A percentile compares a stretch with the other conserved stretches of the same genome.
phyloP scores from a whole-genome alignment of 2,888 invertebrate species.

The Anarsia innoxiella region DNA sequence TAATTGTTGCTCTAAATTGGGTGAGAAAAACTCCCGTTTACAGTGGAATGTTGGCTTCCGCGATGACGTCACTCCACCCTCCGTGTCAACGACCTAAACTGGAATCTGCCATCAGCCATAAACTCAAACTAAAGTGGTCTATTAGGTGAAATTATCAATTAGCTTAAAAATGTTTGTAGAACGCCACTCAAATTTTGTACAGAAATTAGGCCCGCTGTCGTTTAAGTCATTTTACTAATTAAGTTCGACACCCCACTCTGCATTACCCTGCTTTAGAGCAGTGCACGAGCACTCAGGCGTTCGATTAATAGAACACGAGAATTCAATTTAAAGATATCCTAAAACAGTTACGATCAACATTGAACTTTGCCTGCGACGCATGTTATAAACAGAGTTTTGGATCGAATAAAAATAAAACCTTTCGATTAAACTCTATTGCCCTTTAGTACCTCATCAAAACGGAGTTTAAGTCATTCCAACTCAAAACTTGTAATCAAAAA shows the following conservation, averaged over 20 bases:
- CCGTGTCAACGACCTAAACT: slow-evolving; percentile 15
- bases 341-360: too few species aligned
- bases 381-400: too few species aligned
- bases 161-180: slow-evolving; percentile 6
- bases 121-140: slow-evolving; percentile 1
- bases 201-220: neutral
- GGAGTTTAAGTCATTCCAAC: neutral
- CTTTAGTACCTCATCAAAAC: neutral
- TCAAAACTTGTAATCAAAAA: slow-evolving; percentile 10
- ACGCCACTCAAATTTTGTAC: slow-evolving; percentile 1
- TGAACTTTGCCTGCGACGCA: too few species aligned
- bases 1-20: slow-evolving; percentile 51
- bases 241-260: neutral
- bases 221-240: slow-evolving; percentile 5
- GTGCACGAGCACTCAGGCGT: slow-evolving; percentile 6
- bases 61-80: slow-evolving; percentile 15
- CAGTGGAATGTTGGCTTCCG: slow-evolving; percentile 30
- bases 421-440: slow-evolving; percentile 5
- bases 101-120: slow-evolving; percentile 10
- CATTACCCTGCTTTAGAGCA: neutral
- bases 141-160: slow-evolving; percentile 6
- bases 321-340: slow-evolving; percentile 26
- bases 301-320: slow-evolving; percentile 21
- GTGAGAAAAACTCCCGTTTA: slow-evolving; percentile 43
- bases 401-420: too few species aligned